Conservation (phyloP, 1,140 invertebrate genomes). For the Aphelinus certus region DNA sequence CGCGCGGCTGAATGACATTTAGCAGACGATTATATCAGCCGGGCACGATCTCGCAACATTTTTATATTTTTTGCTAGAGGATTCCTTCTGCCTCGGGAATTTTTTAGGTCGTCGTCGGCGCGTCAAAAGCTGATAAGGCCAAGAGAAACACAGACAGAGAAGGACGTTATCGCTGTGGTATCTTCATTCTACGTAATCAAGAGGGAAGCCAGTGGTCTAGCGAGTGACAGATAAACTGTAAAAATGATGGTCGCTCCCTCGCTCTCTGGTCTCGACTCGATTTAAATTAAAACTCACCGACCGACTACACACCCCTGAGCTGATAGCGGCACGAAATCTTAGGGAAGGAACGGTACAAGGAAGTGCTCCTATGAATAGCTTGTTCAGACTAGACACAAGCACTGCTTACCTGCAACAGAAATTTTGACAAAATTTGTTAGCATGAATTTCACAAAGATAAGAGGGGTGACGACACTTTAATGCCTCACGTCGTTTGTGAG, state of each 20-base stretch:
- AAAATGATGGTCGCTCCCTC: not conserved
- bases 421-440: conserved; percentile 44
- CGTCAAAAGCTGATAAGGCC: no score
- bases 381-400: not conserved
- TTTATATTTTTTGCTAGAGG: conserved; percentile 1
- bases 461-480: no score
- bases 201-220: not conserved
- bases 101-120: no score
- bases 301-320: conserved; percentile 11
- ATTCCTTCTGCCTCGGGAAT: not conserved
- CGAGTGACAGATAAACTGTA: conserved; percentile 3
- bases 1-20: conserved; percentile 52
- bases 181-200: conserved; percentile 25
- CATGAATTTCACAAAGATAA: no score
- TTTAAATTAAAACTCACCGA: conserved; percentile 52
- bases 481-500: no score
- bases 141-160: not conserved
- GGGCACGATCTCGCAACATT: not conserved
- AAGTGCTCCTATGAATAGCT: not conserved
- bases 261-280: not conserved
- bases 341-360: conserved; percentile 38
- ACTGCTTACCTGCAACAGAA: conserved; percentile 54
- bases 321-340: conserved; percentile 37
- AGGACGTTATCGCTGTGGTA: conserved; percentile 39
- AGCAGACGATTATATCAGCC: conserved; percentile 33